Evolutionary conservation across 2,797 vertebrate species (phyloP), one percentile per base, ranked within the genome.

Genomic region (Spea hammondii): DNA sequence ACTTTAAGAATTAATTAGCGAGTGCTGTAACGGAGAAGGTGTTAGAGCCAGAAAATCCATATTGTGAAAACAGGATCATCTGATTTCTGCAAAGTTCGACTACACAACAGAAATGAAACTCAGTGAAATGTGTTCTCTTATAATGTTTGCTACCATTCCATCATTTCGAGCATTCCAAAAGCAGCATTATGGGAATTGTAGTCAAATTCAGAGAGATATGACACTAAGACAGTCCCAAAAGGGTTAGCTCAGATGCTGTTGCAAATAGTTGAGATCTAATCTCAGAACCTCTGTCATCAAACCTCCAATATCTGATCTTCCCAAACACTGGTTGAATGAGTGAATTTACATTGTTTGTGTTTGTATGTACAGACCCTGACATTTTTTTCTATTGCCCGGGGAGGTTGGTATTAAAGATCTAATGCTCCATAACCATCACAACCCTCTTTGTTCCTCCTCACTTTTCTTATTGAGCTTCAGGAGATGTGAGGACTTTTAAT

Each of bases 401-500:
- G 47, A 46, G 47, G 68, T n/a, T 55, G 32, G 13, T 62, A 73
- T 73, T 12, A 81, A 67, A 77, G 70, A 32, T 54, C 54, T 32
- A 55, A 65, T 17, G 44, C 71, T 57, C 65, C 45, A 13, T 45
- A 73, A 65, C 64, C 44, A 8, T 11, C 57, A 32, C 70, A 60
- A 46, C 47, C 60, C 50, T 57, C 64, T 79, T 54, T 57, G 51
- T 44, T 49, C 57, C 65, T 17, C 70, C 54, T 76, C 46, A 13
- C 64, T 77, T 76, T 81, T 82, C 32, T 85, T 79, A n/a, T 70
- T 75, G 68, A 83, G 78, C 82, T 82, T 85, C 87, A 76, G 14
- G 78, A 86, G 87, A 84, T 82, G 84, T 84, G 83, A 89, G 82
- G 85, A 84, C 85, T 78, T 83, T 87, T 89, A 89, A 89, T 87